Conservation (phyloP, 2,888 invertebrate genomes). For the Candidula unifasciata region DNA sequence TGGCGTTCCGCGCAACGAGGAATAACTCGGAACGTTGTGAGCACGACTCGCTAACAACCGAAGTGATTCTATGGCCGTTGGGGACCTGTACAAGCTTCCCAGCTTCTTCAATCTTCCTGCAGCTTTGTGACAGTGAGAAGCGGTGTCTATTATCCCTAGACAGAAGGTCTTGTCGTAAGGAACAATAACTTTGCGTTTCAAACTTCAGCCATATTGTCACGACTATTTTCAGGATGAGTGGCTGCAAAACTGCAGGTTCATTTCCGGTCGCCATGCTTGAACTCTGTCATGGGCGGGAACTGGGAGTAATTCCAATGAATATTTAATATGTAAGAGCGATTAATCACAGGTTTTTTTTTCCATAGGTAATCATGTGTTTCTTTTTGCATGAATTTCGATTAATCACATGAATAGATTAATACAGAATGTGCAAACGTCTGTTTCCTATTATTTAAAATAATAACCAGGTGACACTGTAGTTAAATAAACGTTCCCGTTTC, state of each 20-base stretch:
- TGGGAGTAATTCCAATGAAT: background rate
- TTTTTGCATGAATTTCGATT: background rate
- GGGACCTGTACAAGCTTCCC: constrained; percentile 23
- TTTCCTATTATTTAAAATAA: too few species aligned
- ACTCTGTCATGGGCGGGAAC: background rate
- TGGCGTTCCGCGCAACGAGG: constrained; percentile 43
- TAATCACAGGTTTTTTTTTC: background rate
- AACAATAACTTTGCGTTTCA: constrained; percentile 35
- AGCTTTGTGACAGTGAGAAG: constrained; percentile 21
- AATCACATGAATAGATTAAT: background rate
- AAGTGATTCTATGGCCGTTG: constrained; percentile 28
- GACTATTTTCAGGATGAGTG: constrained; percentile 43
- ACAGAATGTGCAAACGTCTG: background rate
- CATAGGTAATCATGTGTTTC: background rate
- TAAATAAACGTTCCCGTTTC: too few species aligned
- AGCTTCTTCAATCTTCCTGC: constrained; percentile 24
- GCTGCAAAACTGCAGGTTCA: constrained; percentile 26
- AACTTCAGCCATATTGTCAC: constrained; percentile 35
- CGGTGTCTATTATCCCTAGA: constrained; percentile 12
- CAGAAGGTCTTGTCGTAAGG: background rate
- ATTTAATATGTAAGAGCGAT: background rate
- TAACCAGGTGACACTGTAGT: too few species aligned
- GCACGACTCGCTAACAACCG: constrained; percentile 28
- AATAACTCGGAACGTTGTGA: constrained; percentile 24
- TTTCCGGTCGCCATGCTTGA: background rate